phyloP scores from a whole-genome alignment of 2,888 invertebrate species.

The Sphaeridia pumilis region DNA sequence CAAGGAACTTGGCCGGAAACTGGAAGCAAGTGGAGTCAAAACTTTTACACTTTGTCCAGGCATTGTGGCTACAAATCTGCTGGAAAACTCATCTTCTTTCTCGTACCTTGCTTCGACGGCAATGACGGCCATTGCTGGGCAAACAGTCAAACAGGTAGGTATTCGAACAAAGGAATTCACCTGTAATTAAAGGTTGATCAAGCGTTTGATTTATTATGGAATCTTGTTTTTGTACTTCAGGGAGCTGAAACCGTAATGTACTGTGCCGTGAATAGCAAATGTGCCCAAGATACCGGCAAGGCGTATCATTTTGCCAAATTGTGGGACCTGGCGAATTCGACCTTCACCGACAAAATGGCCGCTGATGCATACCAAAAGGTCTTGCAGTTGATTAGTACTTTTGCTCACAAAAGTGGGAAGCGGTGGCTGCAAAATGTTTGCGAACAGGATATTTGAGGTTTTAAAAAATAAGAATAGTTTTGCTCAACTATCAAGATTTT shows the following conservation, averaged over 20 bases:
- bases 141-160: background rate
- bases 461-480: background rate
- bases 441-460: background rate
- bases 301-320: conserved; percentile 1
- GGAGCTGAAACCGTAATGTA: conserved; percentile 8
- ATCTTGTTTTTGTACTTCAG: background rate
- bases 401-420: background rate
- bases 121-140: background rate
- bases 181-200: too few relatives aligned
- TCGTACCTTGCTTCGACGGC: background rate
- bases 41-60: conserved; percentile 6
- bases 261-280: background rate
- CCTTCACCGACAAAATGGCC: background rate
- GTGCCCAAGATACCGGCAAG: conserved; percentile 2
- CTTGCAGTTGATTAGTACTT: background rate
- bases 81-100: background rate
- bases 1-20: conserved; percentile 2
- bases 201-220: background rate
- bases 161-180: background rate
- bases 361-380: background rate
- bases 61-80: background rate
- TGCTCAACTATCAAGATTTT: background rate
- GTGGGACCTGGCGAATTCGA: background rate
- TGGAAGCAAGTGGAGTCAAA: background rate
- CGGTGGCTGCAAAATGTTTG: background rate